Evolutionary conservation across 2,888 invertebrate species (phyloP), one percentile per base, ranked within the genome.

Genomic region (Trachelus troglodyta): DNA sequence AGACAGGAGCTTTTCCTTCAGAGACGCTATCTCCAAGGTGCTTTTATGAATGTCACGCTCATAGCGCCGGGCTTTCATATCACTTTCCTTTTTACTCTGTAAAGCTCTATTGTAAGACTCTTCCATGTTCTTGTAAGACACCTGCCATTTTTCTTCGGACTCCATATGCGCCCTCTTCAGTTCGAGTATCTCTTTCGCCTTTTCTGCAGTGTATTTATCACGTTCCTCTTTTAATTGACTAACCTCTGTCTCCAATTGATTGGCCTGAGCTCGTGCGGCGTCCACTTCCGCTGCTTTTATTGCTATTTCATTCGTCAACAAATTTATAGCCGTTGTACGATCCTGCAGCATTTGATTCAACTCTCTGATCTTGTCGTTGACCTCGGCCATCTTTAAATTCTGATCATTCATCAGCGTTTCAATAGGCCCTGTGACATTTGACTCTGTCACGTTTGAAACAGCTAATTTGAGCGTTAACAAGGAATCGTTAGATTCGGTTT

Each of bases 261-360:
- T 78, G 11, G 37, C 37, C 56, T 83, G 78, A 11, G 76, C 71
- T 69, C 79, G 81, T 4, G 81, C 73, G 1, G 76, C 76, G 30
- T 85, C 80, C 4, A 83, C 40, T 69, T 88, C 86, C 1, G 71
- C 73, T 30, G 73, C 81, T 76, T 87, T 86, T 1, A 77, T 77
- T 3, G 78, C 80, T 9, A 89, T 77, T 78, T 89, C 87, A 33
- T 79, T 79, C 12, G 86, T 87, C 74, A 90, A 80, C 0, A 81
- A 35, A 76, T 88, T 87, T 9, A 89, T 89, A 12, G 83, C 82
- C 3, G 79, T 74, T 23, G 84, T 81, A 73, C 87, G 85, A n/a
- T 90, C 89, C 15, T 86, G 84, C 71, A 89, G 80, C 74, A 89
- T 86, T 40, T 80, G 34, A 82, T 88, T 86, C 23, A 89, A 75